Percentiles rank a stretch among this genome's conserved stretches.
phyloP scores from a whole-genome alignment of 2,113 vertebrate genomes.

The Miniopterus natalensis region DNA sequence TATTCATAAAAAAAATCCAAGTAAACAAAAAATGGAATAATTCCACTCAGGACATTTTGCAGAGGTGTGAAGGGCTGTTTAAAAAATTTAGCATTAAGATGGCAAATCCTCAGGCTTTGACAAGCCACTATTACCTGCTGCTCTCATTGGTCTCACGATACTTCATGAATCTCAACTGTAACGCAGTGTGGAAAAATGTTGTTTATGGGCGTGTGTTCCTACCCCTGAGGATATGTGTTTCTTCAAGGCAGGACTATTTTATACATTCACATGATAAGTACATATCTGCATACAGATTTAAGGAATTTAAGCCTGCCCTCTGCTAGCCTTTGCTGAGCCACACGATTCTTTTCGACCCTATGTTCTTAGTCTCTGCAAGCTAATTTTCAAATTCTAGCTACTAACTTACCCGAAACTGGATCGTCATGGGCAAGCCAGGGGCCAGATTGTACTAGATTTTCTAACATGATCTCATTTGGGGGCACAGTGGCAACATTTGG shows the following conservation, averaged over 20 bases:
- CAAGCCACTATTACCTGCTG: background rate
- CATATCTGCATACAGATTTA: background rate
- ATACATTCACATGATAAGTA: background rate
- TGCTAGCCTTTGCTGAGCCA: background rate
- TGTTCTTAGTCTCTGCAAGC: accelerated
- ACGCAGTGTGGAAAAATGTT: background rate
- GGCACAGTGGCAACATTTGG: background rate
- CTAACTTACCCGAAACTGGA: background rate
- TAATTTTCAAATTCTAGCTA: background rate
- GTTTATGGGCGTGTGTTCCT: background rate
- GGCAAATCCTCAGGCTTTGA: background rate
- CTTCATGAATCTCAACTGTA: background rate
- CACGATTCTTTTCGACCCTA: background rate
- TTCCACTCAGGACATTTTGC: background rate
- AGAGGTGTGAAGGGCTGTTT: background rate
- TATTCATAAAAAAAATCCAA: background rate
- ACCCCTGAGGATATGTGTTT: background rate
- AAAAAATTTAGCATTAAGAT: background rate
- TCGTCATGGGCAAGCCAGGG: background rate
- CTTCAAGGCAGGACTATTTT: background rate
- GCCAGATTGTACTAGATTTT: background rate
- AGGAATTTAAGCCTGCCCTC: too few relatives aligned
- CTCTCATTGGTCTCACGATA: background rate
- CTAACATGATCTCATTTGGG: background rate
- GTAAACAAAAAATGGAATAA: background rate